Evolutionary conservation across 2,888 invertebrate species (phyloP), one percentile per base, ranked within the genome.

Genomic region (Alviniconcha strummeri): DNA sequence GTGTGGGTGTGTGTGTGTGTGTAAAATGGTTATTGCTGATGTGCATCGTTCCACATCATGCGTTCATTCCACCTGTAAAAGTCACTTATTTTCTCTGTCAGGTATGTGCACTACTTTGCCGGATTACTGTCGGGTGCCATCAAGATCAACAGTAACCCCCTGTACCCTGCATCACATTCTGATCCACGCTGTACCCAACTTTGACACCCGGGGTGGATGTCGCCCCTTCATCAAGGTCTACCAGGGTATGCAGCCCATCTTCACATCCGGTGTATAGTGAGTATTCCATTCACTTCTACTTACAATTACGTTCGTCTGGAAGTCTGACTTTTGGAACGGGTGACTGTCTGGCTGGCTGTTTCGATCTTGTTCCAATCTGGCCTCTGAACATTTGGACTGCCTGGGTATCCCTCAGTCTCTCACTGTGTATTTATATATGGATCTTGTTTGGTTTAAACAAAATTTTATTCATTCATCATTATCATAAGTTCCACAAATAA

Each of bases 101-200:
- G 98, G 94, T 98, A 98, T 94, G 96, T 98, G 89, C 96, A 97
- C 92, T 98, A 98, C 93, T 98, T 98, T 94, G 96, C 97, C 82
- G 98, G 98, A 1, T 95, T 98, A 79, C 95, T 98, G 83, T 97
- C 97, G 8, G 98, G 98, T 76, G 96, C 96, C 92, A 97, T 98
- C 91, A 96, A 96, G 90, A 97, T 98, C 93, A 98, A 97, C 94
- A 96, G 97, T 81, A 96, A 96, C 78, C 97, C 98, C 3, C 94
- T 98, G 67, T 97, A 96, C 93, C 93, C 95, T 98, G 86, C 97
- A 97, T 83, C 97, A 97, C 93, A 96, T 98, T 85, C 96, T 97
- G 85, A 96, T 98, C 81, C 95, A 97, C 85, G 97, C 97, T 69
- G 96, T 97, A n/a, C 96, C 97, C 54, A 94, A 96, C 80, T 97